A percentile compares a stretch with the other conserved stretches of the same genome.
phyloP scores from a whole-genome alignment of 2,113 vertebrate species.

The Caretta caretta region DNA sequence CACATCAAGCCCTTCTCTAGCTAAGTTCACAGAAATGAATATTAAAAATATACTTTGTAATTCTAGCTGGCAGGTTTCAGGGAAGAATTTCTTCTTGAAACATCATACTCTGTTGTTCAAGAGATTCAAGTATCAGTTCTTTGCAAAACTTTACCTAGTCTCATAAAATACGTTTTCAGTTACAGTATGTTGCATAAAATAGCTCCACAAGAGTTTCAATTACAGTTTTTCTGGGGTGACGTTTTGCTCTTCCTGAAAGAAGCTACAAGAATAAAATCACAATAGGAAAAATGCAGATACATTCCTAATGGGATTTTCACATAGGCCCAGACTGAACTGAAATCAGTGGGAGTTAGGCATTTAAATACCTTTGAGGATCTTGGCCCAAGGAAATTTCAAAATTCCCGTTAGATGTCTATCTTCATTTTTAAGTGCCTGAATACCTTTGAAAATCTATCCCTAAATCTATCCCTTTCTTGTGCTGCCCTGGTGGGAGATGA shows the following conservation, averaged over 20 bases:
- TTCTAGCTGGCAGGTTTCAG: background rate
- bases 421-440: background rate
- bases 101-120: background rate
- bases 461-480: background rate
- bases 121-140: background rate
- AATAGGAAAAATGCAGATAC: background rate
- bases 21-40: background rate
- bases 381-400: background rate
- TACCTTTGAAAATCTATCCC: background rate
- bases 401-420: background rate
- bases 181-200: too few species aligned
- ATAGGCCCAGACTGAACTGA: background rate
- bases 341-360: background rate
- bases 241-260: background rate
- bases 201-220: background rate
- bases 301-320: background rate
- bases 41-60: background rate
- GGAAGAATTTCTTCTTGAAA: background rate
- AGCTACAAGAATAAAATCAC: background rate
- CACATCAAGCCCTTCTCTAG: background rate
- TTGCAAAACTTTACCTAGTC: background rate
- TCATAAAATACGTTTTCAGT: background rate
- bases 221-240: background rate
- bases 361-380: background rate
- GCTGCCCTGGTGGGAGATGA: background rate